Conservation (phyloP, 2,888 invertebrate species). For the Metallyticus violacea region DNA sequence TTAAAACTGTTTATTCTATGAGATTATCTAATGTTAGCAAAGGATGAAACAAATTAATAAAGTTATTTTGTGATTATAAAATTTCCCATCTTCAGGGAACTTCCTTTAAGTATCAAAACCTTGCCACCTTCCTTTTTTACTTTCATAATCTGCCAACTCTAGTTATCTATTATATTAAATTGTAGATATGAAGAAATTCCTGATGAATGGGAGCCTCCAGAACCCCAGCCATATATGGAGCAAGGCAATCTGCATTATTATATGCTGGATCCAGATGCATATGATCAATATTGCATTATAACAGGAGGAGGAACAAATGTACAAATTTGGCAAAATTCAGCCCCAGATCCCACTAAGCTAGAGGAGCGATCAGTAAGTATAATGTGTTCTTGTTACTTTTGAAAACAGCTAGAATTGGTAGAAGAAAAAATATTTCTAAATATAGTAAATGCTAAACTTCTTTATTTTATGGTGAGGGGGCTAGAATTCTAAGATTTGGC, state of each 20-base stretch:
- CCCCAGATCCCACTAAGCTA: conserved; percentile 78
- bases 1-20: no score
- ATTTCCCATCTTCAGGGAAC: no score
- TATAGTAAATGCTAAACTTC: no score
- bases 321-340: conserved; percentile 84
- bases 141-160: no score
- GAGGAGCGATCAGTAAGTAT: conserved; percentile 75
- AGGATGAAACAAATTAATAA: neutral
- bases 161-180: neutral
- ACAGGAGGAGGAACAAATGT: conserved; percentile 78
- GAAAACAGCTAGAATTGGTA: no score
- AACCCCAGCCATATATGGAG: conserved; percentile 84
- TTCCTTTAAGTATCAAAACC: no score
- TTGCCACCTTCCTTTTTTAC: no score
- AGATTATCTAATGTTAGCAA: no score
- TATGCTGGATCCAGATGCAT: conserved; percentile 89
- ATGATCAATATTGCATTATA: conserved; percentile 92
- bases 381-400: no score
- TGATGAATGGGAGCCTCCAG: conserved; percentile 90
- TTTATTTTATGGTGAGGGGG: no score
- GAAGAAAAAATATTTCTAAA: no score
- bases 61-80: neutral
- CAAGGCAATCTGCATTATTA: conserved; percentile 92
- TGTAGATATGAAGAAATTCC: conserved; percentile 79
- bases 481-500: no score